Evolutionary conservation across 2,113 vertebrate genomes (phyloP), one percentile per base, ranked within the genome.

Genomic region (Malaclemys terrapin): DNA sequence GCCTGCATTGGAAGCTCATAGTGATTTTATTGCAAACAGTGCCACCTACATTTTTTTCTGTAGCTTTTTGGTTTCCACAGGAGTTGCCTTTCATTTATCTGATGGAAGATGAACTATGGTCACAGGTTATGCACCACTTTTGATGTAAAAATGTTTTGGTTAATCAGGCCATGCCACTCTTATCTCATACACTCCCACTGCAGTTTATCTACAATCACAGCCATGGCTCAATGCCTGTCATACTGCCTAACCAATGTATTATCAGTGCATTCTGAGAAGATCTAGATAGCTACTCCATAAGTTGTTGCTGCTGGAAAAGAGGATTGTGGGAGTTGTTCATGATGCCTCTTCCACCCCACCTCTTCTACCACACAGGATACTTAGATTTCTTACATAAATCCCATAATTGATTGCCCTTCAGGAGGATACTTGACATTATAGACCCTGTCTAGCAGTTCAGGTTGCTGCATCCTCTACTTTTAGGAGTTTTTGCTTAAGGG

Each of bases 401-500:
- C 16, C n/a, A 72, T 72, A 72, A 72, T 17, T 72, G 65, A 38
- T 72, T 72, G 35, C 19, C 62, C n/a, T 72, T 22, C 19, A 5
- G 19, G 17, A 38, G 17, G n/a, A 72, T 95, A 1, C 75, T 80
- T 56, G 89, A 76, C 3, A 0, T 16, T 86, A 29, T 49, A 82
- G 81, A 89, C 86, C 38, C 25, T 20, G 9, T 87, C 13, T 27
- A 12, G 5, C 82, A 16, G 5, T 91, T 80, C 45, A 45, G 50
- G 8, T 4, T 88, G 22, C 14, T 87, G 45, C 11, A 42, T 87
- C 16, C 31, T 85, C 86, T 82, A 54, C 25, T 84, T n/a, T 20
- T 65, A 79, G 53, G 19, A 87, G 38, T 38, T 93, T 81, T 80
- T 45, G 8, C 17, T 89, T 50, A 72, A 75, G 80, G 92, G 57